Base-by-base conservation (phyloP, 1,140 invertebrate species). In the Dendrolimus kikuchii region DNA sequence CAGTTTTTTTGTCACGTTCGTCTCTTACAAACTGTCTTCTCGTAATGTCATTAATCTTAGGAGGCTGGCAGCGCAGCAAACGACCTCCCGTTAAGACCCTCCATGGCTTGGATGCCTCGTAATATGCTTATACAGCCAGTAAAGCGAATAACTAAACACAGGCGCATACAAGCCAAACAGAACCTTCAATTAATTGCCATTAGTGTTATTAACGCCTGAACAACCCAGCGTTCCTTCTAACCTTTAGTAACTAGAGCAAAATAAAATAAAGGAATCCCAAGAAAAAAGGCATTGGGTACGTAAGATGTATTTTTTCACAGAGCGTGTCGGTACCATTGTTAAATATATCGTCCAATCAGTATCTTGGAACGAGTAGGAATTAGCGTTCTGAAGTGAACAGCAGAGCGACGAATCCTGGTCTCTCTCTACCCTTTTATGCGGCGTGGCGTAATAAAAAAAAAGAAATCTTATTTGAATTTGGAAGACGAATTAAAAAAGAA, bases 311-410 rank as follows among this genome's bases (percentile, higher is more conserved):
- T 83, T 81, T 81, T 80, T 76, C 66, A 62, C 67, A 71, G 66
- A 75, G 62, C 67, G 74, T 74, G 68, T 75, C 72, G 66, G 75
- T 78, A 74, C 72, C 71, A 79, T 77, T 81, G 71, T 82, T 83
- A 79, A 86, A 86, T 83, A 86, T 85, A 82, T 83, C 71, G 78
- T 80, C 80, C 81, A 86, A 86, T 86, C 79, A 86, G 81, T 79
- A 79, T 74, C 70, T 66, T 55, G 62, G 66, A 67, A 69, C 68
- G 72, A 67, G 60, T 57, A 79, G 74, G 67, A 84, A 81, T 81
- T 84, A 84, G 73, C 77, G 80, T 81, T 77, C 57, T 62, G 67
- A 73, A 80, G 62, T 60, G 69, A 79, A 72, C 67, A 67, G 58
- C 69, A 51, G 62, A 68, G 62, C 62, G 67, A 68, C 70, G 74